Evolutionary conservation across 2,797 vertebrate species (phyloP), one percentile per base, ranked within the genome.

Genomic region (Vipera ursinii): DNA sequence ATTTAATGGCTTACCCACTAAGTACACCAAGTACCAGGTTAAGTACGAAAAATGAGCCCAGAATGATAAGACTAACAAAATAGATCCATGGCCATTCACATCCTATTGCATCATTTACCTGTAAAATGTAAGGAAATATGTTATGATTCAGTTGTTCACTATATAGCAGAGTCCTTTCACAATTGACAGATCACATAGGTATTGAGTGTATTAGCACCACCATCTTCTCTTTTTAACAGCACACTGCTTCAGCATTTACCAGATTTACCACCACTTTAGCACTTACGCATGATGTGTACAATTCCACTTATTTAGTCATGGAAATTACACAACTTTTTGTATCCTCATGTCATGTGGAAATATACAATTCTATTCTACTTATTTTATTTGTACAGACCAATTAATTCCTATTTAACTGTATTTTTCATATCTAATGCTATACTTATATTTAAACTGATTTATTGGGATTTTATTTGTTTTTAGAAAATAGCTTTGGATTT

Each of bases 41-140:
- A 98, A 99, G 98, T 97, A 99, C 98, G 97, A 99, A 99, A 98
- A 99, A 99, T 98, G 99, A 99, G 97, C 99, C 99, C 97, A 99
- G 98, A 98, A 99, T 99, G 97, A 99, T 99, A 97, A 99, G 98
- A 99, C 98, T 99, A 98, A 99, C 99, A 98, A 99, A 99, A 98
- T 99, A 99, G 98, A 99, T 98, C 98, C 98, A 99, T 55, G 99
- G 99, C 92, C 98, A 99, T 97, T 98, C 99, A 97, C 97, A 98
- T 98, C 99, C 99, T 95, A 99, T 98, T 96, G 99, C 98, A 95
- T 99, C 99, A 96, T 99, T 99, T 97, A 99, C 98, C 99, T 99
- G 98, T 96, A 98, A 98, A 98, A 98, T 56, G 98, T 95, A 98
- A 97, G 97, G 97, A 97, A 96, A 98, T 95, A 96, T 92, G 94